Evolutionary conservation across 2,888 invertebrate species (phyloP).

Genomic region (Heliconius ismenius): DNA sequence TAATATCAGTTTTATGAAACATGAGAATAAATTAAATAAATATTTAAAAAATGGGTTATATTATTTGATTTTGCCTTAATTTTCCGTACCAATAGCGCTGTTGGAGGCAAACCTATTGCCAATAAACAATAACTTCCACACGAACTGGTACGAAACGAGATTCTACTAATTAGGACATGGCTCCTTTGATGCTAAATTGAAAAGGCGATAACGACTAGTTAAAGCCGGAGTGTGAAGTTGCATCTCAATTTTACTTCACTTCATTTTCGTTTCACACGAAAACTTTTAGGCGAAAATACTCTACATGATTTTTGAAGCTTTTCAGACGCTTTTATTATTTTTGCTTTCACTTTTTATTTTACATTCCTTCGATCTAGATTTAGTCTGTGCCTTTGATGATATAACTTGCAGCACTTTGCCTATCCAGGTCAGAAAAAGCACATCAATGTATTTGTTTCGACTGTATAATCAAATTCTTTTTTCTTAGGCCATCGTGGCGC

Average conservation of each 20-base stretch:
- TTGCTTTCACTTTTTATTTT: constrained; percentile 1
- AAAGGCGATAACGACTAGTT: constrained; percentile 66
- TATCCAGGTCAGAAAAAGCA: background rate
- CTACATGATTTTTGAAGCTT: constrained; percentile 10
- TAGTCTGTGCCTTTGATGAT: background rate
- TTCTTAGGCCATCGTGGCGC: background rate
- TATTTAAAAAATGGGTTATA: constrained; percentile 55
- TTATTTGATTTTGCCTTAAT: constrained; percentile 71
- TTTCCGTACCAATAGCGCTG: constrained; percentile 71
- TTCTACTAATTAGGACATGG: constrained; percentile 77
- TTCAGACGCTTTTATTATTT: constrained; percentile 1
- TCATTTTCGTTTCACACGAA: constrained; percentile 16
- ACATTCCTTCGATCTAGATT: background rate
- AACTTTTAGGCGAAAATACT: constrained; percentile 8
- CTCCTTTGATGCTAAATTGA: constrained; percentile 76
- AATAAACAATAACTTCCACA: constrained; percentile 80
- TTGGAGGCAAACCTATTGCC: constrained; percentile 66
- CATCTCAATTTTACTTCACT: constrained; percentile 15
- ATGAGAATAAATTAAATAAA: constrained; percentile 43
- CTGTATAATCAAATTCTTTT: background rate
- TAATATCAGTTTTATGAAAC: background rate
- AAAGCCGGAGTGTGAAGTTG: constrained; percentile 19
- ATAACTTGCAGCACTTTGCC: background rate
- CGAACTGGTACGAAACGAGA: constrained; percentile 64
- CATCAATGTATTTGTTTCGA: background rate